Evolutionary conservation across 2,797 vertebrate genomes (phyloP).

Genomic region (Urophycis tenuis): DNA sequence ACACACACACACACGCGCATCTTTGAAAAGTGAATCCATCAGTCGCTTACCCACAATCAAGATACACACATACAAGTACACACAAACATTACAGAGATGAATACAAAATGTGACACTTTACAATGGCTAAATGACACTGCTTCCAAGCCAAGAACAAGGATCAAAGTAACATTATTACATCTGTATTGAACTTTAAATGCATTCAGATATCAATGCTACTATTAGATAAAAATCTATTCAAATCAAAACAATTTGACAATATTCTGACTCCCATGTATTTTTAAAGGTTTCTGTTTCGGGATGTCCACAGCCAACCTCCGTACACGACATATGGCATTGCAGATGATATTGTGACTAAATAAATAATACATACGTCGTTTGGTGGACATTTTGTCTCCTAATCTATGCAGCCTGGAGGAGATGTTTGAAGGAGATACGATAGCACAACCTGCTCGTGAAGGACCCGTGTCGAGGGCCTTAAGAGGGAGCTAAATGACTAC

Average conservation of each 20-base stretch:
- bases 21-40: no score
- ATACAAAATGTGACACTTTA: neutral
- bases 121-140: neutral
- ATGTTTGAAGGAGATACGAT: neutral
- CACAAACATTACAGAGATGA: no score
- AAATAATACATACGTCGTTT: neutral
- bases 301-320: neutral
- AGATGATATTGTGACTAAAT: neutral
- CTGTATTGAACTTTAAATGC: neutral
- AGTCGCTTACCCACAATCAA: no score
- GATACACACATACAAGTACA: no score
- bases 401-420: neutral
- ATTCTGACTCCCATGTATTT: neutral
- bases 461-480: neutral
- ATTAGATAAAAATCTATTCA: neutral
- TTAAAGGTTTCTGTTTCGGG: neutral
- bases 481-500: neutral
- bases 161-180: neutral
- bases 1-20: conserved; percentile 5
- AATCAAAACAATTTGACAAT: neutral
- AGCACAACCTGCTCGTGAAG: neutral
- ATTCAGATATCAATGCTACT: neutral
- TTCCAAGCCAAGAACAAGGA: neutral
- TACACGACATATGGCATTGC: neutral
- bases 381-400: neutral